A percentile compares a stretch with the other conserved stretches of the same genome.
These are phyloP conservation scores for Anadara kagoshimensis DNA, from an alignment of 1,140 invertebrate species.

Conservation along the genomic window DNA sequence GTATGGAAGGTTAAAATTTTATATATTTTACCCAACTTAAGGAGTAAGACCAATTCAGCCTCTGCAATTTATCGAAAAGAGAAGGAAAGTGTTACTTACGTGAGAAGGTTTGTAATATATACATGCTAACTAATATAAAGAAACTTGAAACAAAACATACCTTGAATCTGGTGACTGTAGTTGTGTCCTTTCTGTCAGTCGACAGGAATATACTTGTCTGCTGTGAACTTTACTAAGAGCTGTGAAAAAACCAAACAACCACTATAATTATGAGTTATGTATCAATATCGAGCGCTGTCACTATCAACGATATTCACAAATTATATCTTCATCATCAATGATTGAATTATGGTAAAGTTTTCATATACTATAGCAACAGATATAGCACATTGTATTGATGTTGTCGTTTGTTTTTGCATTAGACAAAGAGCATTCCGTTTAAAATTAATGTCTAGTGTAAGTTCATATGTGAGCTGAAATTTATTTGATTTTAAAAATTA, in stretches of 20 bases:
- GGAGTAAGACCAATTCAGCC: no score
- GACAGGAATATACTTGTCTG: conserved; percentile 80
- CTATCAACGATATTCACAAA: neutral
- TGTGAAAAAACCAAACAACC: conserved; percentile 47
- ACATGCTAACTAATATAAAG: neutral
- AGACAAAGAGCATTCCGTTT: neutral
- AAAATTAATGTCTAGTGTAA: neutral
- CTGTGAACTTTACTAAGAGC: conserved; percentile 77
- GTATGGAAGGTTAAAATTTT: no score
- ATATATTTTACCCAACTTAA: no score
- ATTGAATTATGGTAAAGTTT: neutral
- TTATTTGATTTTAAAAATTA: neutral
- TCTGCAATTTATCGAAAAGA: no score
- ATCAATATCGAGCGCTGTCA: neutral
- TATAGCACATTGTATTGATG: neutral
- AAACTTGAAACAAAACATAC: conserved; percentile 53
- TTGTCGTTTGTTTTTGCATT: neutral
- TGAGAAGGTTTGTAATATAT: neutral
- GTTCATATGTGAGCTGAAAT: neutral
- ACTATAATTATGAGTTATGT: neutral
- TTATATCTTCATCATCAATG: no score
- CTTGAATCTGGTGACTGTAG: conserved; percentile 73
- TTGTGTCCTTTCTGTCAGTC: conserved; percentile 76
- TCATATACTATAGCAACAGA: neutral
- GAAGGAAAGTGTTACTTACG: neutral